Conservation (phyloP, 2,113 vertebrate species). For the Beaufortia kweichowensis region DNA sequence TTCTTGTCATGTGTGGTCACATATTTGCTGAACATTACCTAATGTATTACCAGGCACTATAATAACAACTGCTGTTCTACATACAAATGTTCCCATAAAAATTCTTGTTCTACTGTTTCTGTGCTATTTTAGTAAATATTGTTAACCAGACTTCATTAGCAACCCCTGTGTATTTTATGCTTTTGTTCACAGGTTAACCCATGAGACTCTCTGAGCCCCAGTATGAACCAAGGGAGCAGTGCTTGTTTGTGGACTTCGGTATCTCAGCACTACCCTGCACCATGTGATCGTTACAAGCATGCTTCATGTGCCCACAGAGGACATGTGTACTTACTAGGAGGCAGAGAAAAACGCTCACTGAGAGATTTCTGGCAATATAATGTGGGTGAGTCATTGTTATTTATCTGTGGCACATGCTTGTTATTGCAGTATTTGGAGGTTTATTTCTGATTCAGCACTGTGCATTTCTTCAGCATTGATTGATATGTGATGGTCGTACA, state of each 20-base stretch:
- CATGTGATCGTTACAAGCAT: slow-evolving; percentile 81
- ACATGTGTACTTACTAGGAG: slow-evolving; percentile 80
- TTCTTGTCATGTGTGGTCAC: neutral
- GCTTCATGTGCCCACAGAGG: slow-evolving; percentile 72
- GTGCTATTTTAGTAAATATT: neutral
- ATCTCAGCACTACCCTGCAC: slow-evolving; percentile 66
- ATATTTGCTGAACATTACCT: slow-evolving; percentile 1
- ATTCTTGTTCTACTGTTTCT: neutral
- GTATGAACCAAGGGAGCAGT: slow-evolving; percentile 61
- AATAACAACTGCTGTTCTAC: slow-evolving; percentile 8
- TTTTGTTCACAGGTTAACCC: slow-evolving; percentile 31
- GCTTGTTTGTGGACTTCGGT: slow-evolving; percentile 70
- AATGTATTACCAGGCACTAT: slow-evolving; percentile 9
- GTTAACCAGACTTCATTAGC: slow-evolving; percentile 12
- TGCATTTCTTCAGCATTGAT: neutral
- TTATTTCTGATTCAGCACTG: neutral
- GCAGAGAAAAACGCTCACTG: slow-evolving; percentile 67
- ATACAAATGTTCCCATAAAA: neutral
- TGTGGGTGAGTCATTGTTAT: slow-evolving; percentile 72
- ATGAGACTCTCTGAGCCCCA: slow-evolving; percentile 48
- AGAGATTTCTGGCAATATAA: slow-evolving; percentile 85
- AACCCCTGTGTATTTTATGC: slow-evolving; percentile 2
- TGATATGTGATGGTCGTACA: neutral
- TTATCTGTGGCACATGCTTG: neutral
- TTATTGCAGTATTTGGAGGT: neutral